These are phyloP conservation scores for Heliconius himera DNA, from an alignment of 1,140 invertebrate genomes.

Conservation along the genomic window DNA sequence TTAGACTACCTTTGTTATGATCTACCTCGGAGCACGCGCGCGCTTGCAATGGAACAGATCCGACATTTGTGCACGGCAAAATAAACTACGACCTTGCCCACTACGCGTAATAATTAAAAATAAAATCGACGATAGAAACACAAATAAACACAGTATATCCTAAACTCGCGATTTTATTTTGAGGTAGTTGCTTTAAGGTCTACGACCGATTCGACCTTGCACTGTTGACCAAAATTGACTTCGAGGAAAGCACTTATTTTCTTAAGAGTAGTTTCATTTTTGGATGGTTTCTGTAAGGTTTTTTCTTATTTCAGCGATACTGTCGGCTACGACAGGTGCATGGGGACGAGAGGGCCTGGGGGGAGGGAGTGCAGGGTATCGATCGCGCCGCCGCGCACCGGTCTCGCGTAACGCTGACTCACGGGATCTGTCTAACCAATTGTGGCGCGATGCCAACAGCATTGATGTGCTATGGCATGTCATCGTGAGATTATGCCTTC, in stretches of 20 bases:
- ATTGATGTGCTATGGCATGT: conserved; percentile 54
- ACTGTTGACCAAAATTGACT: conserved; percentile 57
- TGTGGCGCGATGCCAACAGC: conserved; percentile 65
- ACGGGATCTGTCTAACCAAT: conserved; percentile 55
- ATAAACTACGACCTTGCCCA: conserved; percentile 60
- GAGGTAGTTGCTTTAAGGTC: conserved; percentile 57
- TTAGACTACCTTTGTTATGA: conserved; percentile 51
- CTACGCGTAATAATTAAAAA: conserved; percentile 74
- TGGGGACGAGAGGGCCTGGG: conserved; percentile 39
- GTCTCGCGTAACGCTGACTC: conserved; percentile 68
- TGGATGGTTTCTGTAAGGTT: conserved; percentile 43
- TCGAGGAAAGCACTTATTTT: conserved; percentile 46
- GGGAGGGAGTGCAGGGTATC: conserved; percentile 58
- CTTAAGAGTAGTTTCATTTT: conserved; percentile 41
- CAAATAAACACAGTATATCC: conserved; percentile 55
- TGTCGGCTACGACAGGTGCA: conserved; percentile 52
- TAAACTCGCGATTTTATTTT: conserved; percentile 43
- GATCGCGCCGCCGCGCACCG: conserved; percentile 71
- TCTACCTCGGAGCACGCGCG: conserved; percentile 62
- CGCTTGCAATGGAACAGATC: conserved; percentile 57
- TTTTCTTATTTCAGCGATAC: conserved; percentile 38
- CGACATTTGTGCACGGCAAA: conserved; percentile 66
- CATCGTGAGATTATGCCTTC: conserved; percentile 58
- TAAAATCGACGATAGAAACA: conserved; percentile 53
- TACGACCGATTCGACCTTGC: conserved; percentile 64